phyloP scores from a whole-genome alignment of 2,113 vertebrate species.

The Raja brachyura region DNA sequence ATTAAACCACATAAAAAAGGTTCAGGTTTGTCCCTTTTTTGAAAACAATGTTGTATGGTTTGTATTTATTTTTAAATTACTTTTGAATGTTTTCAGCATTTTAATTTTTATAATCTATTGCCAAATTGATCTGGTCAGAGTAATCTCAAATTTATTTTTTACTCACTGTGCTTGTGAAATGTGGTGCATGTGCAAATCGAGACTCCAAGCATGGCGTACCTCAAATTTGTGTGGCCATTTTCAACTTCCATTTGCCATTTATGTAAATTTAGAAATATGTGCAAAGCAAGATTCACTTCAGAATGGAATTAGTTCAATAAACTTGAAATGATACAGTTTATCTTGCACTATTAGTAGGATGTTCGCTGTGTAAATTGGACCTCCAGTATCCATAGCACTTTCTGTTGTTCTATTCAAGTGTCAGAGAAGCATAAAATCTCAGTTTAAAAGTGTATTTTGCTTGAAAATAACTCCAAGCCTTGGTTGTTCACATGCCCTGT shows the following conservation, averaged over 20 bases:
- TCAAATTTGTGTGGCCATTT: not conserved
- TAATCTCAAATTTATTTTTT: not conserved
- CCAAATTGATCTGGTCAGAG: not conserved
- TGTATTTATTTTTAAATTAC: too few species aligned
- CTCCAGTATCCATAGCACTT: not conserved
- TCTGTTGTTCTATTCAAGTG: too few species aligned
- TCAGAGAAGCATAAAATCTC: not conserved
- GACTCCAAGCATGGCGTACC: not conserved
- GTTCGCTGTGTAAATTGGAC: not conserved
- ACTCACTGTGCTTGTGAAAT: not conserved
- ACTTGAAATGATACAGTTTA: not conserved
- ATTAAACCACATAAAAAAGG: constrained; percentile 3
- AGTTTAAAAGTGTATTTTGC: not conserved
- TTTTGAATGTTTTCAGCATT: constrained; percentile 1
- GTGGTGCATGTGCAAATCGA: not conserved
- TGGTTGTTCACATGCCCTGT: not conserved
- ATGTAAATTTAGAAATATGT: not conserved
- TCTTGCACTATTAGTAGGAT: not conserved
- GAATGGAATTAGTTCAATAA: not conserved
- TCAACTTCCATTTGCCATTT: not conserved
- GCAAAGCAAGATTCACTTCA: not conserved
- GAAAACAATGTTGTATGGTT: not conserved
- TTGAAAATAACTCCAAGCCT: not conserved
- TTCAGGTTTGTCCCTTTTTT: constrained; percentile 32
- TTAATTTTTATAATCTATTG: not conserved